These are phyloP conservation scores for Pelusios castaneus DNA, from an alignment of 2,113 vertebrate species.

Conservation along the genomic window DNA sequence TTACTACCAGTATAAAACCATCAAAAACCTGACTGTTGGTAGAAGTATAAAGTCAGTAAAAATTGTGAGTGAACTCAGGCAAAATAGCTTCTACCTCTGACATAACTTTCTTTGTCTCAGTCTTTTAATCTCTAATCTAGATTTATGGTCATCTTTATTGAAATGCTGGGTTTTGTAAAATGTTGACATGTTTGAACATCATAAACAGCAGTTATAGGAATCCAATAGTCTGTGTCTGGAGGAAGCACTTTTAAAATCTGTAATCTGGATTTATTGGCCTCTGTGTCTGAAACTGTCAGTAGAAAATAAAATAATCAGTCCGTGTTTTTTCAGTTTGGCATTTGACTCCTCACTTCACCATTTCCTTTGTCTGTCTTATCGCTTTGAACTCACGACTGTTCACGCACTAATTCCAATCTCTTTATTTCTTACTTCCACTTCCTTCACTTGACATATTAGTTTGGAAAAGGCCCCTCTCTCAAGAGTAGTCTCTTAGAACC, in stretches of 20 bases:
- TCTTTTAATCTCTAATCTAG: conserved; percentile 63
- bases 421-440: background rate
- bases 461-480: background rate
- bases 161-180: conserved; percentile 30
- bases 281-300: conserved; percentile 61
- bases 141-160: conserved; percentile 67
- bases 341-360: background rate
- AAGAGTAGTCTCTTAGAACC: background rate
- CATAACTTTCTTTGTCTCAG: conserved; percentile 36
- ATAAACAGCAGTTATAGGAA: conserved; percentile 65
- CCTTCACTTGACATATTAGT: background rate
- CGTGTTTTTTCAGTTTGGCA: background rate
- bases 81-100: conserved; percentile 48
- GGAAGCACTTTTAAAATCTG: conserved; percentile 60
- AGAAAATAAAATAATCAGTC: conserved; percentile 70
- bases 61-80: background rate
- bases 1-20: conserved; percentile 43
- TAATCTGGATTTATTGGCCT: conserved; percentile 65
- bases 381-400: background rate
- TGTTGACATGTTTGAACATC: conserved; percentile 60
- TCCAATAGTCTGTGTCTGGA: conserved; percentile 54
- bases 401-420: accelerated
- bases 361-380: background rate
- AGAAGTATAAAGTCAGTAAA: background rate
- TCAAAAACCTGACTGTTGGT: conserved; percentile 28